phyloP scores from a whole-genome alignment of 2,888 invertebrate species.

The Drosophila mulleri region DNA sequence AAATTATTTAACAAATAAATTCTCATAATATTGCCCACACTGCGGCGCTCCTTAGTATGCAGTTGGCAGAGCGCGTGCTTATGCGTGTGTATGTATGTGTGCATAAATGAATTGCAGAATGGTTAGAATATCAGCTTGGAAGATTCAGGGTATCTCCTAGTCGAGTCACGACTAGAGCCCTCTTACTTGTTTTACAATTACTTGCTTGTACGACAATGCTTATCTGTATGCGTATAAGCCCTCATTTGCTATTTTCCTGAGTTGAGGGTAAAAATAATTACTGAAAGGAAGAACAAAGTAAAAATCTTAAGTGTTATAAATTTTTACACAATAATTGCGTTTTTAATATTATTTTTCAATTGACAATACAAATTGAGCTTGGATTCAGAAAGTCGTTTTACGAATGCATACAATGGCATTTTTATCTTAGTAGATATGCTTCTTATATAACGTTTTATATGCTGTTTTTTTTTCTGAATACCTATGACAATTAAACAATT shows the following conservation, averaged over 20 bases:
- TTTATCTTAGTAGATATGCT: slow-evolving; percentile 24
- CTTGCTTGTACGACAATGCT: too few relatives aligned
- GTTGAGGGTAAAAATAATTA: not conserved
- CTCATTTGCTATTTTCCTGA: not conserved
- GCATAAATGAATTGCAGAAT: too few relatives aligned
- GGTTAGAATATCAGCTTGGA: too few relatives aligned
- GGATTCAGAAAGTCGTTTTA: slow-evolving; percentile 42
- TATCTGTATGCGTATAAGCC: too few relatives aligned
- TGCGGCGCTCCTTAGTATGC: too few relatives aligned
- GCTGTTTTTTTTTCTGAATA: slow-evolving; percentile 21
- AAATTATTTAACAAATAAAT: too few relatives aligned
- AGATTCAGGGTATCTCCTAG: too few relatives aligned
- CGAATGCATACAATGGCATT: slow-evolving; percentile 31
- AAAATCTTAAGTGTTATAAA: not conserved
- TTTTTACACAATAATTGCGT: slow-evolving; percentile 48
- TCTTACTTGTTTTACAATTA: too few relatives aligned
- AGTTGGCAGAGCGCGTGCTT: too few relatives aligned
- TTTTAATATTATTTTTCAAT: slow-evolving; percentile 49
- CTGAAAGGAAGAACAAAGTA: not conserved
- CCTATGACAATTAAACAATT: slow-evolving; percentile 26
- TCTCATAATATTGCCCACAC: too few relatives aligned
- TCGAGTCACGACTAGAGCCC: too few relatives aligned
- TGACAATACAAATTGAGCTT: slow-evolving; percentile 59
- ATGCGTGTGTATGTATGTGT: too few relatives aligned
- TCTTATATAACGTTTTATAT: slow-evolving; percentile 5